These are phyloP conservation scores for Cherax destructor DNA, from an alignment of 1,140 invertebrate species.

Conservation along the genomic window DNA sequence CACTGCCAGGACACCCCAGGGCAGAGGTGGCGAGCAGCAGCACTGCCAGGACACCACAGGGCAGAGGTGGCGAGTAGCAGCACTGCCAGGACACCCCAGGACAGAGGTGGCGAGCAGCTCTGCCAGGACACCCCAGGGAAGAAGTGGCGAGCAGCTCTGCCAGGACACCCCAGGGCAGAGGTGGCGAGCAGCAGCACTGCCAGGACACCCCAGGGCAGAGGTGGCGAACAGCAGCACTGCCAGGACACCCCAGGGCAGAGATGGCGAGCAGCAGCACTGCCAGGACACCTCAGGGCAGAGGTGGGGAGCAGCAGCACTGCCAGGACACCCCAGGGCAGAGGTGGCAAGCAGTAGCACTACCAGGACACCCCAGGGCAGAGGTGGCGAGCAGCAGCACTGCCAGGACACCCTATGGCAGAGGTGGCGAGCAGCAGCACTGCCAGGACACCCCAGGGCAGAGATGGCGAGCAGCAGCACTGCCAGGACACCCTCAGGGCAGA, in stretches of 20 bases:
- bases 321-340: not conserved
- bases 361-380: not conserved
- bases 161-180: not conserved
- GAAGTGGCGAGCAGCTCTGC: not conserved
- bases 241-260: not conserved
- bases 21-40: conserved; percentile 1
- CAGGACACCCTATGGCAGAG: not conserved
- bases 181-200: not conserved
- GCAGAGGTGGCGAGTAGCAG: conserved; percentile 6
- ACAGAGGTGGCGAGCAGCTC: not conserved
- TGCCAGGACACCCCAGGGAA: no score
- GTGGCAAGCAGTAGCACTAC: not conserved
- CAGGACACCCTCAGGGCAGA: not conserved
- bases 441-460: not conserved
- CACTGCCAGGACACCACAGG: not conserved
- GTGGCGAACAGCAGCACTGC: not conserved
- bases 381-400: not conserved
- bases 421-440: not conserved
- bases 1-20: not conserved
- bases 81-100: no score
- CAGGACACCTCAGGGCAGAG: not conserved
- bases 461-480: not conserved
- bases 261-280: not conserved
- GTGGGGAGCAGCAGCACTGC: not conserved
- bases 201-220: not conserved